Conservation (phyloP, 2,888 invertebrate species). For the Drosophila acutilabella region DNA sequence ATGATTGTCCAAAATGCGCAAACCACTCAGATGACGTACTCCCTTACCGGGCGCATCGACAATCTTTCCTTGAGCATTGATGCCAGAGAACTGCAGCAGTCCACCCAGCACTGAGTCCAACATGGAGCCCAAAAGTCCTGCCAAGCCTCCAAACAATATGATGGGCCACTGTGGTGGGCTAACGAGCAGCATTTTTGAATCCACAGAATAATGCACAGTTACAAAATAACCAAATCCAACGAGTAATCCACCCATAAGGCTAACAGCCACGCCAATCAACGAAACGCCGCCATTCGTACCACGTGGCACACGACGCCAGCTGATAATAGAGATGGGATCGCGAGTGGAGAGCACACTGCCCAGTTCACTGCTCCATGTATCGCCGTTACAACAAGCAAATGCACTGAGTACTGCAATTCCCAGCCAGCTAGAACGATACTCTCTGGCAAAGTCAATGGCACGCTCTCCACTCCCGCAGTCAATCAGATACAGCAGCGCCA, state of each 20-base stretch:
- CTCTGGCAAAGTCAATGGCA: slow-evolving; percentile 90
- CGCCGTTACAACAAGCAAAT: slow-evolving; percentile 93
- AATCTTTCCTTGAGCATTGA: slow-evolving; percentile 89
- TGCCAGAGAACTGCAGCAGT: slow-evolving; percentile 93
- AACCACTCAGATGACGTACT: slow-evolving; percentile 91
- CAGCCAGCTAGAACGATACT: slow-evolving; percentile 93
- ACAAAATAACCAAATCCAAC: slow-evolving; percentile 91
- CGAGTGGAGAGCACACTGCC: slow-evolving; percentile 90
- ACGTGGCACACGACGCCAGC: slow-evolving; percentile 90
- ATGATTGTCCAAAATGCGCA: slow-evolving; percentile 92
- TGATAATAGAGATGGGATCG: slow-evolving; percentile 91
- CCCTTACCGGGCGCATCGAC: slow-evolving; percentile 90
- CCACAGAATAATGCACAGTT: slow-evolving; percentile 88
- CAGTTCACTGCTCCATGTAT: slow-evolving; percentile 96
- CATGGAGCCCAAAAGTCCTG: slow-evolving; percentile 92
- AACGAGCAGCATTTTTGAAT: slow-evolving; percentile 86
- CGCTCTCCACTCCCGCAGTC: slow-evolving; percentile 92
- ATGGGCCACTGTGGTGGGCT: slow-evolving; percentile 93
- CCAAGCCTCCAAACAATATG: slow-evolving; percentile 89
- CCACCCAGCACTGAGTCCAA: slow-evolving; percentile 94
- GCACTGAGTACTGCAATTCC: slow-evolving; percentile 91
- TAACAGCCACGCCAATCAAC: slow-evolving; percentile 87
- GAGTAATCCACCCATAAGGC: slow-evolving; percentile 85
- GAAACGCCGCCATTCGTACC: slow-evolving; percentile 97
- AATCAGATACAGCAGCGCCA: slow-evolving; percentile 91